phyloP scores from a whole-genome alignment of 64 coral and sea anemone species.

The Stichodactyla mertensii region DNA sequence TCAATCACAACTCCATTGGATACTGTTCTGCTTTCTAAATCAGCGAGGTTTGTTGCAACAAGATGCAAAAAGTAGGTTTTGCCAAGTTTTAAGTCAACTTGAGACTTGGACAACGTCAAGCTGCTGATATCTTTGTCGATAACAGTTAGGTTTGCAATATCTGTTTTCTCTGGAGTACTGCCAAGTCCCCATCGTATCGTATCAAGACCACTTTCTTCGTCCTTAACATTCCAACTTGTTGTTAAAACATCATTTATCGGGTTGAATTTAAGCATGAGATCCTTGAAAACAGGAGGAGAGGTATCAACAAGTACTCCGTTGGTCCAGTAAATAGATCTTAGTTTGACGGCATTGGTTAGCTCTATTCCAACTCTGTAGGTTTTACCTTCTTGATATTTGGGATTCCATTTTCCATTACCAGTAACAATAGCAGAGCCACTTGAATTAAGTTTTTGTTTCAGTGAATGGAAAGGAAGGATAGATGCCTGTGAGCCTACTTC shows the following conservation, averaged over 20 bases:
- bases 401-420: constrained; percentile 53
- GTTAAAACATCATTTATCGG: constrained; percentile 46
- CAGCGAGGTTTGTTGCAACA: constrained; percentile 63
- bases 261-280: constrained; percentile 46
- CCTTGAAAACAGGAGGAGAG: constrained; percentile 72
- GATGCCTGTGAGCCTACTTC: constrained; percentile 36
- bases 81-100: constrained; percentile 47
- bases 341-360: constrained; percentile 62
- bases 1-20: constrained; percentile 92
- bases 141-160: constrained; percentile 52
- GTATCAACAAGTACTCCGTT: constrained; percentile 72
- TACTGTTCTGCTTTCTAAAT: constrained; percentile 41
- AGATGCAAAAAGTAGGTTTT: constrained; percentile 75
- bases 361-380: constrained; percentile 73
- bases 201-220: constrained; percentile 63
- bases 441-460: constrained; percentile 44
- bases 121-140: neutral
- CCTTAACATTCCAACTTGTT: constrained; percentile 58
- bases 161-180: constrained; percentile 49
- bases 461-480: constrained; percentile 59
- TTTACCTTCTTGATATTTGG: constrained; percentile 54
- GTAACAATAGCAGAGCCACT: constrained; percentile 59
- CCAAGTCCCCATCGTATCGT: constrained; percentile 65
- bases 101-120: constrained; percentile 26
- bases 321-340: constrained; percentile 66